Percentiles rank a stretch among this genome's conserved stretches.
Conservation (phyloP, 2,113 vertebrate genomes). For the Speoplatyrhinus poulsoni region DNA sequence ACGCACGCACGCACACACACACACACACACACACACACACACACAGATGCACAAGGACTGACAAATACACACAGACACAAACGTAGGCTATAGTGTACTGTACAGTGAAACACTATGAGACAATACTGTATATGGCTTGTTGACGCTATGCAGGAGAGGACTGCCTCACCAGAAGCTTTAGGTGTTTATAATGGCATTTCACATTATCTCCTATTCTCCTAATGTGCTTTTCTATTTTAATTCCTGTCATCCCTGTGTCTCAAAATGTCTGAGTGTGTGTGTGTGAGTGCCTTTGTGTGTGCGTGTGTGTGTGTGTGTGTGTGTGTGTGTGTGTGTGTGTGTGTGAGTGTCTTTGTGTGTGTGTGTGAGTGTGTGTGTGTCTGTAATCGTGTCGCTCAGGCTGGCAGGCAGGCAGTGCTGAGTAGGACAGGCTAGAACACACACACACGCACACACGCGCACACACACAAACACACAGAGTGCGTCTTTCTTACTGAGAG, state of each 20-base stretch:
- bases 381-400: constrained; percentile 60
- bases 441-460: constrained; percentile 14
- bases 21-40: constrained; percentile 6
- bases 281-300: neutral
- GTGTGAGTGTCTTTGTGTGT: constrained; percentile 1
- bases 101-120: neutral
- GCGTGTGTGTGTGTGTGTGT: neutral
- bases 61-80: neutral
- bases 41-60: neutral
- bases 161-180: constrained; percentile 15
- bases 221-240: constrained; percentile 64
- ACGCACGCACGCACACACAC: neutral
- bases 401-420: constrained; percentile 70
- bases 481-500: constrained; percentile 27
- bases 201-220: constrained; percentile 38
- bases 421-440: constrained; percentile 38
- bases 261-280: constrained; percentile 28
- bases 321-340: neutral
- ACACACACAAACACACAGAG: constrained; percentile 12
- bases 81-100: neutral
- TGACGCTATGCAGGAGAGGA: constrained; percentile 11
- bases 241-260: constrained; percentile 51
- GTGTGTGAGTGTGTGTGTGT: constrained; percentile 21
- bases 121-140: constrained; percentile 30
- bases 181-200: constrained; percentile 52